phyloP scores from a whole-genome alignment of 2,888 invertebrate species.

The Idaea aversata region DNA sequence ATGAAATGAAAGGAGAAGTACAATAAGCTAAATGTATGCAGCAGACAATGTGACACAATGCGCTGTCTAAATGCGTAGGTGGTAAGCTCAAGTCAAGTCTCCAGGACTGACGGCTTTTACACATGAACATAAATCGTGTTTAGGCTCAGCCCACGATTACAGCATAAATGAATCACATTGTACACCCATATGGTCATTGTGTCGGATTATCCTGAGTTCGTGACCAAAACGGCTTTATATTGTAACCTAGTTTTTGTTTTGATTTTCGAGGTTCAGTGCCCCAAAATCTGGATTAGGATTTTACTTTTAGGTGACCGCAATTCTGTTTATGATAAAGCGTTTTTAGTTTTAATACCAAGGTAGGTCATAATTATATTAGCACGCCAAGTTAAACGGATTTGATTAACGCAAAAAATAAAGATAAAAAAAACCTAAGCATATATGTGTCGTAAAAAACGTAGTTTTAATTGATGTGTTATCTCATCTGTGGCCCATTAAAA shows the following conservation, averaged over 20 bases:
- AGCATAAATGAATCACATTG: constrained; percentile 30
- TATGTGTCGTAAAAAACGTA: too few relatives aligned
- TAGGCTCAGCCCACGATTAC: constrained; percentile 35
- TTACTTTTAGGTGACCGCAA: neutral
- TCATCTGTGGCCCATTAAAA: too few relatives aligned
- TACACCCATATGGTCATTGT: constrained; percentile 23
- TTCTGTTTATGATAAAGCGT: neutral
- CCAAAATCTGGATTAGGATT: neutral
- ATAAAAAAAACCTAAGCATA: too few relatives aligned
- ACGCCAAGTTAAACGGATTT: neutral
- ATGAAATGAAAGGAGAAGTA: neutral
- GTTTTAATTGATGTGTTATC: too few relatives aligned
- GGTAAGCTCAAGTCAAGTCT: constrained; percentile 20
- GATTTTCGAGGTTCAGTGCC: neutral
- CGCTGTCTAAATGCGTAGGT: constrained; percentile 23
- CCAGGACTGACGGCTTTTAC: constrained; percentile 23
- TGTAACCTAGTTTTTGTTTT: constrained; percentile 2
- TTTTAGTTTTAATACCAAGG: neutral
- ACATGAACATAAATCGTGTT: constrained; percentile 46
- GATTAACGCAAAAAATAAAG: too few relatives aligned
- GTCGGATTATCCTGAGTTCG: constrained; percentile 20
- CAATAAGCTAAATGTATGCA: neutral
- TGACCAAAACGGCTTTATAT: constrained; percentile 6
- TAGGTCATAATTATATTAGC: neutral
- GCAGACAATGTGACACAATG: constrained; percentile 9